Evolutionary conservation across 1,140 invertebrate species (phyloP).

Genomic region (Chionoecetes opilio): DNA sequence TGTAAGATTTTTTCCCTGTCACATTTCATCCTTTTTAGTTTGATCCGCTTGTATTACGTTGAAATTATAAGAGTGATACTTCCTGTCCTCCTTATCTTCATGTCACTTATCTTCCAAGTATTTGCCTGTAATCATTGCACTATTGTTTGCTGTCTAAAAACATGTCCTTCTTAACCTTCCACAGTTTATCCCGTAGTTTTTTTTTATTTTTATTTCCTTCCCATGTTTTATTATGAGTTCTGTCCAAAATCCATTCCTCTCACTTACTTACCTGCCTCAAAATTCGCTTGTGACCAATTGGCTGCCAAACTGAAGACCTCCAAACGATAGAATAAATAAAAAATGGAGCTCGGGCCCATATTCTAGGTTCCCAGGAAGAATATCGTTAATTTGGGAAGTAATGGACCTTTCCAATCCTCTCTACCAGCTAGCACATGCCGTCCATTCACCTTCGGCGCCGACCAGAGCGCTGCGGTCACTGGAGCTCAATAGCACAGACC

Average conservation of each 20-base stretch:
- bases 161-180: neutral
- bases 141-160: neutral
- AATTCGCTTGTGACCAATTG: conserved; percentile 33
- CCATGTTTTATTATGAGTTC: neutral
- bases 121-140: neutral
- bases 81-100: neutral
- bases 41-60: neutral
- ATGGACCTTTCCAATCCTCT: conserved; percentile 74
- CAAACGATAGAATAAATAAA: neutral
- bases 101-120: neutral
- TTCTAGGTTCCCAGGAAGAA: conserved; percentile 42
- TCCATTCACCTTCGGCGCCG: conserved; percentile 75
- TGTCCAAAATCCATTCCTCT: neutral
- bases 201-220: neutral
- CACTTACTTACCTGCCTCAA: neutral
- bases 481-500: conserved; percentile 72
- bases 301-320: neutral
- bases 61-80: neutral
- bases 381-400: conserved; percentile 50
- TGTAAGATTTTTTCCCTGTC: neutral
- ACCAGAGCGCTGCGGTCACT: conserved; percentile 74
- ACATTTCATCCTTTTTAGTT: neutral
- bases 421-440: conserved; percentile 77
- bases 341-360: conserved; percentile 38
- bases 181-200: neutral